Conservation (phyloP, 2,113 vertebrate genomes). For the Dendropsophus ebraccatus region DNA sequence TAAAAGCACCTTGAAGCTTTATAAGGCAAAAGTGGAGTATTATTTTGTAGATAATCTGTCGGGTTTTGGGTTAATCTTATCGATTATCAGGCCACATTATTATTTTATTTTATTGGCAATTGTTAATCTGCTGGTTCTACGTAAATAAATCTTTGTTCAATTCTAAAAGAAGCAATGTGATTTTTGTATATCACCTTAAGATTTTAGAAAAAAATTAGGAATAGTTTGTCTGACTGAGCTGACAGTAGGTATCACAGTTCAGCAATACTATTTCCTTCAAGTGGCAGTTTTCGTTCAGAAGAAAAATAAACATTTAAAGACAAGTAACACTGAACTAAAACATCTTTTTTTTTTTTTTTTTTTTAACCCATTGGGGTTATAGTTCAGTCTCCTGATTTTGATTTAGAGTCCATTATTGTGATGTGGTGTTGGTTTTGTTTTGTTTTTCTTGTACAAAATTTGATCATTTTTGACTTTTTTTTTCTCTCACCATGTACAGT, state of each 20-base stretch:
- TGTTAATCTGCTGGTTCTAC: not conserved
- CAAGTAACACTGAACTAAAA: not conserved
- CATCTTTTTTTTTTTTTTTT: too few relatives aligned
- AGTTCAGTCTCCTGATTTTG: not conserved
- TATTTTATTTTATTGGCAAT: not conserved
- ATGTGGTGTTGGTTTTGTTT: not conserved
- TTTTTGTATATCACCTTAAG: not conserved
- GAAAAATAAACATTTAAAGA: not conserved
- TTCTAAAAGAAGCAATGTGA: not conserved
- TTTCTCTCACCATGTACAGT: not conserved
- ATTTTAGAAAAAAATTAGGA: not conserved
- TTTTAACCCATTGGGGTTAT: not conserved
- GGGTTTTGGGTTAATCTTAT: not conserved
- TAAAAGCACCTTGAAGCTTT: slow-evolving; percentile 15
- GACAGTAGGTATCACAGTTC: not conserved
- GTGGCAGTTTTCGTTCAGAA: not conserved
- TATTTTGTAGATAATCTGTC: not conserved
- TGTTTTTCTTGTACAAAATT: not conserved
- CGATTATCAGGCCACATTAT: not conserved
- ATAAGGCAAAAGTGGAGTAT: slow-evolving; percentile 18
- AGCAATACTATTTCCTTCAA: not conserved
- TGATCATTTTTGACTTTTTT: slow-evolving; percentile 16
- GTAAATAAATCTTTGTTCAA: not conserved
- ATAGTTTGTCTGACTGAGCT: not conserved
- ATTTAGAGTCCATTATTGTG: not conserved